These are phyloP conservation scores for Andrena trimmerana DNA, from an alignment of 2,888 invertebrate species.

Conservation along the genomic window DNA sequence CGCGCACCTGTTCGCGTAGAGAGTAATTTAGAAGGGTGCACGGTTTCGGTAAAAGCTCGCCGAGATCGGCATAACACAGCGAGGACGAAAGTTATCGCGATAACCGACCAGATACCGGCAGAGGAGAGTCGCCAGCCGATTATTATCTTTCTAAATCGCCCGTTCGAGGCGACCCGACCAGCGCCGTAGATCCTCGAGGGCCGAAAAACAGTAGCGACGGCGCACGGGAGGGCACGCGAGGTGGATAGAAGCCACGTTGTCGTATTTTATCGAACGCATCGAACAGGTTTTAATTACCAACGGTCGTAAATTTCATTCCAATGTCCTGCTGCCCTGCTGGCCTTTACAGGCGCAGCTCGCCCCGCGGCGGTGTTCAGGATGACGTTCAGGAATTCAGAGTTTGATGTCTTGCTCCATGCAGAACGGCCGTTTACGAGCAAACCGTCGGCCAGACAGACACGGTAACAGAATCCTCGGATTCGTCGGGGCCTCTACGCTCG, in stretches of 20 bases:
- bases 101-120: conserved; percentile 37
- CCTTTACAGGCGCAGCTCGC: background rate
- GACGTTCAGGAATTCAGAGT: conserved; percentile 14
- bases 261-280: conserved; percentile 38
- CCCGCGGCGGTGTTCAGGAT: background rate
- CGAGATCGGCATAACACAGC: conserved; percentile 22
- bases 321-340: conserved; percentile 31
- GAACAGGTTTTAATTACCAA: conserved; percentile 40
- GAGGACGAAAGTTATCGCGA: conserved; percentile 54
- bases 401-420: conserved; percentile 9
- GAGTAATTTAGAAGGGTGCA: conserved; percentile 35
- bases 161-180: conserved; percentile 16
- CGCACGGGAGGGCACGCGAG: no score
- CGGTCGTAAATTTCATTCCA: conserved; percentile 32
- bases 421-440: background rate
- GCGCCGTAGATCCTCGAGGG: background rate
- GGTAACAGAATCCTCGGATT: background rate
- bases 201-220: conserved; percentile 43
- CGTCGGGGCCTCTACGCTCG: background rate
- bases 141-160: conserved; percentile 42
- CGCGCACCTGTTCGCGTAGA: conserved; percentile 45
- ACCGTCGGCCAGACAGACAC: background rate
- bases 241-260: conserved; percentile 9
- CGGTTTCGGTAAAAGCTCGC: conserved; percentile 38
- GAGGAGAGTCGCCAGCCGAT: conserved; percentile 18